Evolutionary conservation across 92 coral and sea anemone species (phyloP), one percentile per base, ranked within the genome.

Genomic region (Heliopora coerulea): DNA sequence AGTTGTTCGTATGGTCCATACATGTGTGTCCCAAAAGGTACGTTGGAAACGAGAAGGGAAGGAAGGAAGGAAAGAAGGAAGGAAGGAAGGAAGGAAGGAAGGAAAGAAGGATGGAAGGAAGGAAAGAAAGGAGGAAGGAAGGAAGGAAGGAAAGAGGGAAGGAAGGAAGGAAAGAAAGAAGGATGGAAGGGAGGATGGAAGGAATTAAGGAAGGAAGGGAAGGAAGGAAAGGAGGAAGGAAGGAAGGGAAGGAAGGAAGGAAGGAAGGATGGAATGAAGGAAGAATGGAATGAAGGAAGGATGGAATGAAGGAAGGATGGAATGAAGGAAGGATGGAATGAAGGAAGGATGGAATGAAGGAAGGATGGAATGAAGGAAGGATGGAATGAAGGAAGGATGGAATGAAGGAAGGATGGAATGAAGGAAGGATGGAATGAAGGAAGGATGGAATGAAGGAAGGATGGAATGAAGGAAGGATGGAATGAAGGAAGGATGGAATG

Each of bases 21-120:
- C 41, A 93, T 93, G 98, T 93, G 98, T 46, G 82, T 90, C 20
- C 98, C 98, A 3, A 80, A 90, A 87, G 90, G 98, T 92, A 78
- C 75, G 87, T 13, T 6, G 61, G 23, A 56, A 31, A 31, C 3
- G n/a, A 23, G 61, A 17, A 23, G 13, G 31, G 31, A 56, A 23
- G 61, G 61, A 56, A 17, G 31, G 31, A 56, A 23, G 31, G 61
- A 56, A 23, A 17, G 61, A 56, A 17, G 31, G 61, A 56, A 23
- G 29, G 29, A 56, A 23, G 61, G 30, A 56, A 56, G 61, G 30
- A 56, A 23, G 61, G 30, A 56, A 17, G 61, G 30, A 56, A 23
- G 61, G 61, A 56, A 56, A 15, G 61, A 23, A 56, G 29, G 29
- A 56, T 13, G 61, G 61, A 56, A 56, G 61, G 61, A 56, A 56